Percentiles rank a stretch among this genome's conserved stretches.
These are phyloP conservation scores for Barnardius zonarius DNA, from an alignment of 2,113 vertebrate genomes.

Conservation along the genomic window DNA sequence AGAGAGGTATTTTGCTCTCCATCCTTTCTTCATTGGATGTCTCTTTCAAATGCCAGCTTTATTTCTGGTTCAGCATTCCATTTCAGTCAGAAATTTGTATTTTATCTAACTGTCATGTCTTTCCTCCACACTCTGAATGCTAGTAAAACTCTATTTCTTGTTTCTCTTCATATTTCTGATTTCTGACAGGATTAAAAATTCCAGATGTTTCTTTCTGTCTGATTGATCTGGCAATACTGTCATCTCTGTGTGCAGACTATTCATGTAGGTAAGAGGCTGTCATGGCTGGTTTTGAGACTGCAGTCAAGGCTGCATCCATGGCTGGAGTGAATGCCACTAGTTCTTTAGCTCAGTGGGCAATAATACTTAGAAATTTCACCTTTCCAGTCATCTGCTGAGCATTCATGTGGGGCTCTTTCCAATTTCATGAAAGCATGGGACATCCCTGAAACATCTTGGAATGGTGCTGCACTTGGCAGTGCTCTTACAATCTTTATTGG, in stretches of 20 bases:
- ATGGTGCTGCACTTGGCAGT: not conserved
- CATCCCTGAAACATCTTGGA: rapidly evolving
- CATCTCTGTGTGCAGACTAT: not conserved
- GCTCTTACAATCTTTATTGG: not conserved
- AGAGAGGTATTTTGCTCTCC: not conserved
- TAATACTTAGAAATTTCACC: not conserved
- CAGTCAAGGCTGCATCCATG: not conserved
- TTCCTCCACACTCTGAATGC: not conserved
- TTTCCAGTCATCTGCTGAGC: not conserved
- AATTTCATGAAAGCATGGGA: not conserved
- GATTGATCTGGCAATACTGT: not conserved
- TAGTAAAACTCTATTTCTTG: not conserved
- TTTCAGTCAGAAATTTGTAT: not conserved
- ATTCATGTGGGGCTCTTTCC: not conserved
- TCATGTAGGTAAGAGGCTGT: not conserved
- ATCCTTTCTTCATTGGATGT: not conserved
- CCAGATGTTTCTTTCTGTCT: not conserved
- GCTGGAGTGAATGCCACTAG: not conserved
- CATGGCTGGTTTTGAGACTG: not conserved
- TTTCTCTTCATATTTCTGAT: not conserved
- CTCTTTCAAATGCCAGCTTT: not conserved
- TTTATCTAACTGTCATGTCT: not conserved
- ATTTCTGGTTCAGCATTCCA: not conserved
- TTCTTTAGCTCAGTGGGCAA: not conserved
- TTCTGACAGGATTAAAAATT: not conserved